Conservation (phyloP, 2,797 vertebrate species). For the Acanthopagrus latus region DNA sequence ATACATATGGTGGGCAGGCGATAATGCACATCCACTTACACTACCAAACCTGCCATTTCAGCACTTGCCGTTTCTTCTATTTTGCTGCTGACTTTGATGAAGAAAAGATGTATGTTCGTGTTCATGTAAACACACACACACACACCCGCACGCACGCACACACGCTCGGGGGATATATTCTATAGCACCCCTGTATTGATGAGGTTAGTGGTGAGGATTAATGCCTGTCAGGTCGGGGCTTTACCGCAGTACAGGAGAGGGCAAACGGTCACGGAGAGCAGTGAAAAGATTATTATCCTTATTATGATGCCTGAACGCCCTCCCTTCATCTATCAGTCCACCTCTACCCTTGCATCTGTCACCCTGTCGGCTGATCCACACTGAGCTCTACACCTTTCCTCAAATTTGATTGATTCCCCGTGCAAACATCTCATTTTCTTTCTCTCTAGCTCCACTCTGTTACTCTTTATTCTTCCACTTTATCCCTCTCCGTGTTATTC, state of each 20-base stretch:
- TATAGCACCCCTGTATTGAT: slow-evolving; percentile 66
- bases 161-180: slow-evolving; percentile 28
- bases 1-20: slow-evolving; percentile 35
- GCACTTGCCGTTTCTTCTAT: slow-evolving; percentile 37
- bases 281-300: slow-evolving; percentile 77
- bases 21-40: slow-evolving; percentile 55
- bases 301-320: slow-evolving; percentile 61
- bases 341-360: slow-evolving; percentile 51
- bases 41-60: slow-evolving; percentile 45
- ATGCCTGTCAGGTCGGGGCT: slow-evolving; percentile 69
- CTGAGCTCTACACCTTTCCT: slow-evolving; percentile 50
- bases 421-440: slow-evolving; percentile 61
- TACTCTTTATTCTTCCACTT: slow-evolving; percentile 31
- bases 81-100: slow-evolving; percentile 16
- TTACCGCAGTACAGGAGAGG: slow-evolving; percentile 71
- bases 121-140: slow-evolving; percentile 10
- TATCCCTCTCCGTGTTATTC: slow-evolving; percentile 28
- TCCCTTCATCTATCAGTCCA: slow-evolving; percentile 71
- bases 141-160: slow-evolving; percentile 4
- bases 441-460: slow-evolving; percentile 13
- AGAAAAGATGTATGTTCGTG: slow-evolving; percentile 25
- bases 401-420: slow-evolving; percentile 59
- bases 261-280: slow-evolving; percentile 70
- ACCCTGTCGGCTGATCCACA: slow-evolving; percentile 50
- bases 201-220: slow-evolving; percentile 68